Percentiles rank a stretch among this genome's conserved stretches.
Evolutionary conservation across 2,113 vertebrate species (phyloP).

Genomic region (Isurus oxyrinchus): DNA sequence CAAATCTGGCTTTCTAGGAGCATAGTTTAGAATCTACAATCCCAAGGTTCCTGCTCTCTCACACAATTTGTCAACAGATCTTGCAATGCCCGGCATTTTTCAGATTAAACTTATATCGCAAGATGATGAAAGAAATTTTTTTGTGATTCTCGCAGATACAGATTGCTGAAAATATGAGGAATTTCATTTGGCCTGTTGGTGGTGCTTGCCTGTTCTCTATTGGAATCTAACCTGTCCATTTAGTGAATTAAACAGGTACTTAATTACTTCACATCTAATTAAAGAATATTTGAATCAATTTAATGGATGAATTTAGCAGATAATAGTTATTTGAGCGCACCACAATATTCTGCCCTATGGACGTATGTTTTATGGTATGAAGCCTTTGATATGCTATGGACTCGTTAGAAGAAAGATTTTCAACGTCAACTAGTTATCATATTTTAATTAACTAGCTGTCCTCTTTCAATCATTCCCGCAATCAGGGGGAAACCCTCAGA

Average conservation of each 20-base stretch:
- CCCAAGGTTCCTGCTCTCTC: neutral
- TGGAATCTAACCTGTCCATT: neutral
- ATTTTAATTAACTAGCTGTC: neutral
- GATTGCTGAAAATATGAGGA: neutral
- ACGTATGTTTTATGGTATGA: neutral
- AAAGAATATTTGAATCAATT: neutral
- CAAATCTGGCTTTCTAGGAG: neutral
- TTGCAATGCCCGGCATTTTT: neutral
- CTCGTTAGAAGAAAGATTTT: neutral
- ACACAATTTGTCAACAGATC: neutral
- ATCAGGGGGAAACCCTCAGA: neutral
- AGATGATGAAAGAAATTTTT: neutral
- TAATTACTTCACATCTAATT: neutral
- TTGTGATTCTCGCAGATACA: neutral
- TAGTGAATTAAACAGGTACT: neutral
- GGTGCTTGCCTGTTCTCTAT: neutral
- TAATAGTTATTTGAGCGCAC: neutral
- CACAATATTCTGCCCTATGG: neutral
- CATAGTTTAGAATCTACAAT: neutral
- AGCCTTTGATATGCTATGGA: neutral
- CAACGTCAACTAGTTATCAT: neutral
- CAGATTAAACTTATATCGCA: neutral
- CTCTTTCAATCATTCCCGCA: neutral
- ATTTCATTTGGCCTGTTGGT: neutral
- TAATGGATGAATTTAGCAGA: neutral